These are phyloP conservation scores for Polyodon spathula DNA, from an alignment of 2,113 vertebrate genomes.

Conservation along the genomic window DNA sequence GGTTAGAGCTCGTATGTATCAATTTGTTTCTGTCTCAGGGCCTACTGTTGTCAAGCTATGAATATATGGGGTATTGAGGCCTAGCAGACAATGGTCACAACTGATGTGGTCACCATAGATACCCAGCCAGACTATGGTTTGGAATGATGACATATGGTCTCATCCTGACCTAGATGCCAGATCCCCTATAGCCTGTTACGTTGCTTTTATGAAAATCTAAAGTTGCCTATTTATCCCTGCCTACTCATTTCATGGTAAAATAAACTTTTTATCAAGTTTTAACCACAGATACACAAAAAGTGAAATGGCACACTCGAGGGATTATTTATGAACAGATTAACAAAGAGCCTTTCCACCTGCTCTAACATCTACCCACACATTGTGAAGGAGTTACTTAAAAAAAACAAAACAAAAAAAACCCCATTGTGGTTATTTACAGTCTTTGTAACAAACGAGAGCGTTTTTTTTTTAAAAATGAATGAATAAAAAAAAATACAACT, in stretches of 20 bases:
- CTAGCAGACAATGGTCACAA: conserved; percentile 61
- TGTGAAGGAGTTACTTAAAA: conserved; percentile 39
- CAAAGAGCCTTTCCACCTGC: conserved; percentile 60
- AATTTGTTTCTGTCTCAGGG: conserved; percentile 85
- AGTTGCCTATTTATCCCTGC: conserved; percentile 52
- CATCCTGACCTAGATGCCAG: conserved; percentile 60
- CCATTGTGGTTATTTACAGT: neutral
- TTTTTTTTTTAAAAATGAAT: too few relatives aligned
- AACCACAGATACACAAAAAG: conserved; percentile 46
- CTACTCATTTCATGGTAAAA: conserved; percentile 67
- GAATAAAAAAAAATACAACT: too few relatives aligned
- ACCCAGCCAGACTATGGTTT: conserved; percentile 56
- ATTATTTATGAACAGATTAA: conserved; percentile 66
- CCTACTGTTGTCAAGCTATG: conserved; percentile 60
- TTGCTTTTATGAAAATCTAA: conserved; percentile 42
- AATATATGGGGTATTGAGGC: conserved; percentile 75
- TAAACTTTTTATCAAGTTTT: conserved; percentile 75
- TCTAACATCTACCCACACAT: conserved; percentile 53
- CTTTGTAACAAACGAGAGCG: too few relatives aligned
- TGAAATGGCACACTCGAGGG: conserved; percentile 49
- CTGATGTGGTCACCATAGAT: conserved; percentile 77
- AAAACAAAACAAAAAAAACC: conserved; percentile 19
- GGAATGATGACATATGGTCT: conserved; percentile 91
- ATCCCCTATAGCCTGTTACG: conserved; percentile 57
- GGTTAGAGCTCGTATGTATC: conserved; percentile 74